A percentile compares a stretch with the other conserved stretches of the same genome.
Conservation (phyloP, 2,797 vertebrate genomes). For the Bradypodion pumilum region DNA sequence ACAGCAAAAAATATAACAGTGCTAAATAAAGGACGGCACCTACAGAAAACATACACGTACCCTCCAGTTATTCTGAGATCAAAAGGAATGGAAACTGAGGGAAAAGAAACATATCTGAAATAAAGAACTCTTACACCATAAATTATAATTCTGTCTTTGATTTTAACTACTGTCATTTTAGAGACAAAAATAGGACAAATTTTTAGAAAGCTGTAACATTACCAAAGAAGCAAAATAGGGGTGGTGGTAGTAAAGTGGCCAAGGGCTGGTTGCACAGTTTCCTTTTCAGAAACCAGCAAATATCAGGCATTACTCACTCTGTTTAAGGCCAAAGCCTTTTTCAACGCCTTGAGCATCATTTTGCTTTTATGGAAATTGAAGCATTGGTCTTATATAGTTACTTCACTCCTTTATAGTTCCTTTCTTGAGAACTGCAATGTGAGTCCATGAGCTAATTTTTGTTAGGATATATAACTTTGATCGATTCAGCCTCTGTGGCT, state of each 20-base stretch:
- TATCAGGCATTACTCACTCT: too few relatives aligned
- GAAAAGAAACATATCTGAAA: conserved; percentile 8
- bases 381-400: too few relatives aligned
- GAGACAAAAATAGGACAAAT: not conserved
- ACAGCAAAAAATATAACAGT: conserved; percentile 14
- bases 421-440: too few relatives aligned
- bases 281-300: too few relatives aligned
- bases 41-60: not conserved
- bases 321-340: too few relatives aligned
- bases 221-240: not conserved
- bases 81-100: not conserved
- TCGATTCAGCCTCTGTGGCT: too few relatives aligned
- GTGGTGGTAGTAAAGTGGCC: not conserved
- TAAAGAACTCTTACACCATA: not conserved
- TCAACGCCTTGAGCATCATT: too few relatives aligned
- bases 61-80: not conserved
- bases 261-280: too few relatives aligned
- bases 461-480: too few relatives aligned
- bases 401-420: too few relatives aligned
- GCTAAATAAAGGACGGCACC: not conserved
- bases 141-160: not conserved
- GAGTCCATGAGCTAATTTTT: too few relatives aligned
- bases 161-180: not conserved
- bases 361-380: too few relatives aligned
- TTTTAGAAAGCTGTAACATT: not conserved